Conservation (phyloP, 2,797 vertebrate genomes). For the Pseudochromis fuscus region DNA sequence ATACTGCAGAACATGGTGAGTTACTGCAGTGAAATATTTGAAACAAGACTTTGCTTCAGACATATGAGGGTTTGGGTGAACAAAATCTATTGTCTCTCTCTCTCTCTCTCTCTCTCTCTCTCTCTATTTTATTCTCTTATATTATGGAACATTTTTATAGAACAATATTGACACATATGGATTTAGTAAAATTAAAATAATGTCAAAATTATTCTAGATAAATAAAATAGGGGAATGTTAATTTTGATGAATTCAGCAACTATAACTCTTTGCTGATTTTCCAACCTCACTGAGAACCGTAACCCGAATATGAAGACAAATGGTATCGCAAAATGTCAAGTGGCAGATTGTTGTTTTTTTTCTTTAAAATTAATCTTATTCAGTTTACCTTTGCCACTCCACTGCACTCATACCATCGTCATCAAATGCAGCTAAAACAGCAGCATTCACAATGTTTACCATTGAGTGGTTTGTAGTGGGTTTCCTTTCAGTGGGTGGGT, state of each 20-base stretch:
- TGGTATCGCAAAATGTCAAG: not conserved
- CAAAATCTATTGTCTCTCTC: no score
- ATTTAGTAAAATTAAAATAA: no score
- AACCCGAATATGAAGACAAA: not conserved
- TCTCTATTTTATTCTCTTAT: no score
- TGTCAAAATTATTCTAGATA: no score
- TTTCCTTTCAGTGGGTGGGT: constrained; percentile 45
- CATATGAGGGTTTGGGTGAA: no score
- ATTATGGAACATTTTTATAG: no score
- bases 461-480: constrained; percentile 33
- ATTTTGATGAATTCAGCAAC: no score
- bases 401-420: constrained; percentile 1
- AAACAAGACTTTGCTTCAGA: not conserved
- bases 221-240: no score
- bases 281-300: no score
- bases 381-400: not conserved
- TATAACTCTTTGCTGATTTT: no score
- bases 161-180: no score
- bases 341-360: not conserved
- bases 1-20: not conserved
- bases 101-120: no score
- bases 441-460: constrained; percentile 41
- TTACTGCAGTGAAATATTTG: not conserved
- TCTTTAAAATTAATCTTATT: not conserved
- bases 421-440: constrained; percentile 21